Evolutionary conservation across 2,797 vertebrate species (phyloP), one percentile per base, ranked within the genome.

Genomic region (Clarias platycephalus): DNA sequence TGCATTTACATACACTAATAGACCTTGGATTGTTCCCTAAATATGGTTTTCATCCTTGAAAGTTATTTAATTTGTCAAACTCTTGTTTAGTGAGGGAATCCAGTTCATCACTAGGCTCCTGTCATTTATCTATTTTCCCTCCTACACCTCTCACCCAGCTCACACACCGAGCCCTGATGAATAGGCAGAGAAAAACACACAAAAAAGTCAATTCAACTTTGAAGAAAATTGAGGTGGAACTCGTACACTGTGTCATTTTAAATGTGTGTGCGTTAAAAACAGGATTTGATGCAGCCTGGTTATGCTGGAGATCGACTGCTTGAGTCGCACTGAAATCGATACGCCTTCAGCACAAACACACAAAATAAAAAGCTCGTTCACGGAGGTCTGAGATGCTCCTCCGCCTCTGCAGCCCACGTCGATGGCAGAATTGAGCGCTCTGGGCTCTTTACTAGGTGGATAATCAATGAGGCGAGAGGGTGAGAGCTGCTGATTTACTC

Each of bases 401-500:
- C 89, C 88, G 89, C 88, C 90, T 87, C 87, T 83, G 86, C 90
- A 88, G 93, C 93, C 92, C 93, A 91, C 92, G 93, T 92, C 88
- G 77, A 91, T 80, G 68, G 90, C 90, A 89, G 86, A 86, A 92
- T 85, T 84, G 90, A 93, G 90, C 88, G 88, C 88, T 91, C 67
- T 75, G 84, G 68, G 77, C 34, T 89, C 91, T 90, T 90, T 79
- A 89, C 84, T 87, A 66, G 91, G 89, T 91, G 90, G 88, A 82
- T 86, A 92, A 94, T 95, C 93, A 93, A 94, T 94, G 93, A 92
- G 89, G 92, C 88, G 90, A 90, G 91, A 90, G 91, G 90, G 90
- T 89, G 88, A 91, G 91, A 92, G 91, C 90, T 92, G 92, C 93
- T 94, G 89, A 94, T 93, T 92, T 93, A 94, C 91, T 94, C 92